Evolutionary conservation across 2,888 invertebrate species (phyloP), one percentile per base, ranked within the genome.

Genomic region (Drosophila pseudotalamancana): DNA sequence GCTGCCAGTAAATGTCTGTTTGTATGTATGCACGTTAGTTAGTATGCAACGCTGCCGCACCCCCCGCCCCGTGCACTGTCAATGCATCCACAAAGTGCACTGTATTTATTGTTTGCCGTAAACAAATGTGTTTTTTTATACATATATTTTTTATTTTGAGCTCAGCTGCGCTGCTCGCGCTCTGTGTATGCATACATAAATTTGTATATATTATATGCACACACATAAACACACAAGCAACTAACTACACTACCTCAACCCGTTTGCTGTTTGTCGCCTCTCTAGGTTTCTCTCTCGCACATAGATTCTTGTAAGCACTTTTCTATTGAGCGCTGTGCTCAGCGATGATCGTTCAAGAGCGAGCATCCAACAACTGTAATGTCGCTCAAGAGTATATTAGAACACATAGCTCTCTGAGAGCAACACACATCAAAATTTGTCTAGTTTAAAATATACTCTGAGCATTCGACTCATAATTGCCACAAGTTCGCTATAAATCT

Each of bases 81-180:
- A 16, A 29, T 29, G 60, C 53, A 50, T 48, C 53, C 35, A 46
- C 54, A 51, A 72, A 67, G 55, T 75, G 64, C 60, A 59, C 53
- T 56, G 23, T 72, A 75, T 72, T 64, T 75, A 69, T 69, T 77
- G 75, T 75, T 77, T 81, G 65, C 63, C 51, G 81, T 81, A 81
- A 78, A 75, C 75, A 81, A 77, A 64, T 73, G 50, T 55, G 51
- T 51, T 62, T 43, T 65, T 59, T 65, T 69, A 65, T 35, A 12
- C 12, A 6, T 27, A 19, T 19, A 6, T 46, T 35, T 32, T 25
- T 51, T 46, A 35, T 50, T 79, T 63, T 54, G 39, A 16, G 14
- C 50, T 43, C 19, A 29, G 65, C 31, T 73, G 50, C 59, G 54
- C 59, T 64, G 64, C 43, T 29, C 29, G 16, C 21, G 46, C 19